Conservation (phyloP, 2,888 invertebrate species). For the Luffia ferchaultella region DNA sequence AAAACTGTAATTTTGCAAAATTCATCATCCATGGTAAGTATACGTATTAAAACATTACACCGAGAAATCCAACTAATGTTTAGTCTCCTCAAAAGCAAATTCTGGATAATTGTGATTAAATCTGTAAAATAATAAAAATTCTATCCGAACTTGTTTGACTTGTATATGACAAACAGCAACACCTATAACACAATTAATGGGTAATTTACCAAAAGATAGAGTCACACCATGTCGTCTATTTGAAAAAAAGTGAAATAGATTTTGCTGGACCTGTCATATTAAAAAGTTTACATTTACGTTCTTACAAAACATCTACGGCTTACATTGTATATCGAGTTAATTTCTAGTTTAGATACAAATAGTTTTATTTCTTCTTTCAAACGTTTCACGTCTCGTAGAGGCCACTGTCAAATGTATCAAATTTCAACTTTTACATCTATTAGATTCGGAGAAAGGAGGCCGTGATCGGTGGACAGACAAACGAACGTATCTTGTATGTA, state of each 20-base stretch:
- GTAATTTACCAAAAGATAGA: constrained; percentile 5
- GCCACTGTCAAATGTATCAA: constrained; percentile 12
- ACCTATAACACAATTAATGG: constrained; percentile 5
- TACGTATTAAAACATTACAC: constrained; percentile 16
- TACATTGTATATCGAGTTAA: constrained; percentile 21
- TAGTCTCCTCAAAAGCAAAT: constrained; percentile 14
- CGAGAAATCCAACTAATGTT: constrained; percentile 19
- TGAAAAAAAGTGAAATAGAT: constrained; percentile 5
- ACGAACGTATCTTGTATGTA: too few relatives aligned
- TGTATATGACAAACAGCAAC: constrained; percentile 1
- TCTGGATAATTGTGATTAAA: constrained; percentile 16
- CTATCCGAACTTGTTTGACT: constrained; percentile 1
- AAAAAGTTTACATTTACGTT: constrained; percentile 5
- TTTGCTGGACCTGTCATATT: constrained; percentile 9
- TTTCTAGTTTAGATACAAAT: constrained; percentile 20
- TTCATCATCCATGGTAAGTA: constrained; percentile 14
- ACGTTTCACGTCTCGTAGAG: constrained; percentile 14
- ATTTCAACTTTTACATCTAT: too few relatives aligned
- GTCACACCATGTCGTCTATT: constrained; percentile 5
- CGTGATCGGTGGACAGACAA: constrained; percentile 15
- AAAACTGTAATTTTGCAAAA: constrained; percentile 9
- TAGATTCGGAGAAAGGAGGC: too few relatives aligned
- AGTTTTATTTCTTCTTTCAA: constrained; percentile 19
- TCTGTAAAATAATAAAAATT: neutral
- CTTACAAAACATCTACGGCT: constrained; percentile 5